A percentile compares a stretch with the other conserved stretches of the same genome.
Conservation (phyloP, 2,113 vertebrate genomes). For the Microtus pennsylvanicus region DNA sequence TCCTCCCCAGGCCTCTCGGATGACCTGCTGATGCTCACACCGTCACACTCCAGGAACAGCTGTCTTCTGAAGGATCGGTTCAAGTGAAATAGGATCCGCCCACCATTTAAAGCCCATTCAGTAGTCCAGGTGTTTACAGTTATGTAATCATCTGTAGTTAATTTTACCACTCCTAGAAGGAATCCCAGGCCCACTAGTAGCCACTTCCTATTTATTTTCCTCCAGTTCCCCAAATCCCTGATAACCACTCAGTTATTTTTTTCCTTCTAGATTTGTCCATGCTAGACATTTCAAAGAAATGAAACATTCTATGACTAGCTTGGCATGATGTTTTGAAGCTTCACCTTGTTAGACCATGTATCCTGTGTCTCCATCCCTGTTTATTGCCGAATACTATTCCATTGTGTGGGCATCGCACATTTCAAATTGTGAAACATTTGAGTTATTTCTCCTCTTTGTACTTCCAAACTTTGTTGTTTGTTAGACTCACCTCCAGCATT, state of each 20-base stretch:
- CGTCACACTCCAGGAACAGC: not conserved
- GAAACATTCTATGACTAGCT: not conserved
- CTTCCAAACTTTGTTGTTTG: not conserved
- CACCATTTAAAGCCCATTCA: not conserved
- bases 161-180: not conserved
- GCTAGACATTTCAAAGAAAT: conserved; percentile 21
- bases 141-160: not conserved
- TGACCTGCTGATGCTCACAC: not conserved
- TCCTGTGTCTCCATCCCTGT: not conserved
- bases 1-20: not conserved
- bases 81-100: not conserved
- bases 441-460: not conserved
- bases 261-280: not conserved
- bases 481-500: not conserved
- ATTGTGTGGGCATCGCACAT: not conserved
- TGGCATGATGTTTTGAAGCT: not conserved
- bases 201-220: not conserved
- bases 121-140: not conserved
- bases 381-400: not conserved
- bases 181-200: not conserved
- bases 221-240: not conserved
- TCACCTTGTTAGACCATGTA: not conserved
- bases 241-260: not conserved
- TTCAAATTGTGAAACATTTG: conserved; percentile 16
- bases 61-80: conserved; percentile 11